Conservation (phyloP, 2,888 invertebrate species). For the Mimachlamys varia region DNA sequence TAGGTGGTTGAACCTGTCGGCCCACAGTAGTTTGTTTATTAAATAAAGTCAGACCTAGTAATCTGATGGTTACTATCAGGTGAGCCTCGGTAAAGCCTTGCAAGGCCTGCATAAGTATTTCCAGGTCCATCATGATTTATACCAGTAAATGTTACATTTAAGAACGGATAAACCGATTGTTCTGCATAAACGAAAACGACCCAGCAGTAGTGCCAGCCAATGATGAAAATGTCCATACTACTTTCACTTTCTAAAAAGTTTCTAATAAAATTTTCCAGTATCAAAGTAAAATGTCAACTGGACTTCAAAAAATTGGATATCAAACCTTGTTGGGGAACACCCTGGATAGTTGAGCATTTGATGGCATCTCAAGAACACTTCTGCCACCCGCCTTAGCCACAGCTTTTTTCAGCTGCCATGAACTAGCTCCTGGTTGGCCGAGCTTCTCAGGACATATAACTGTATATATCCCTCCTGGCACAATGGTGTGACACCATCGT, state of each 20-base stretch:
- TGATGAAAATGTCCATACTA: too few species aligned
- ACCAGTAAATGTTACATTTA: too few species aligned
- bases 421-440: conserved; percentile 42
- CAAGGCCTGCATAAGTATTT: too few species aligned
- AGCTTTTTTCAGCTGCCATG: conserved; percentile 51
- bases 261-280: background rate
- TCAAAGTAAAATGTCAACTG: background rate
- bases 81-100: too few species aligned
- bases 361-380: conserved; percentile 46
- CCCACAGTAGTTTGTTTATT: too few species aligned
- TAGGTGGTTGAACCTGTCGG: too few species aligned
- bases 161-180: too few species aligned
- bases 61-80: too few species aligned
- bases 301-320: background rate
- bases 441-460: conserved; percentile 41
- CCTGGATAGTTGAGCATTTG: background rate
- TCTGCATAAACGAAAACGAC: too few species aligned
- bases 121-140: too few species aligned
- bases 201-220: too few species aligned
- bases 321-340: conserved; percentile 38
- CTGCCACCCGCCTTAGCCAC: conserved; percentile 50
- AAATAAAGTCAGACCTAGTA: too few species aligned
- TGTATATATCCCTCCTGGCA: conserved; percentile 51
- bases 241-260: background rate
- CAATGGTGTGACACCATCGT: conserved; percentile 54